Conservation (phyloP, 2,888 invertebrate species). For the Ariolimax columbianus region DNA sequence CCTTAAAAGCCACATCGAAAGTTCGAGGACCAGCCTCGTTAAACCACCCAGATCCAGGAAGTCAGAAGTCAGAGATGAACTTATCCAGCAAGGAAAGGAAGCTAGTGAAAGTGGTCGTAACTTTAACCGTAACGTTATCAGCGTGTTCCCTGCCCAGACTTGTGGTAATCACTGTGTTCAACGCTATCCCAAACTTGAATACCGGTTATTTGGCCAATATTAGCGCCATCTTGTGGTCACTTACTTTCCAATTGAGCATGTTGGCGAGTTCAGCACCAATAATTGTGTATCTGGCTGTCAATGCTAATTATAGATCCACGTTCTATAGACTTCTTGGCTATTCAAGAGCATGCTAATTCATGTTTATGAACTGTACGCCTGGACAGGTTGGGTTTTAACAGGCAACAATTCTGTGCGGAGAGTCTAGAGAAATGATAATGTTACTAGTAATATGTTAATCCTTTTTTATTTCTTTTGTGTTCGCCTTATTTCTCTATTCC, state of each 20-base stretch:
- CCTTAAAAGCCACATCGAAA: not conserved
- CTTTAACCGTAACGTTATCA: not conserved
- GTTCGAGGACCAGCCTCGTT: not conserved
- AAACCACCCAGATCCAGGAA: too few species aligned
- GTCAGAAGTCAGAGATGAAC: too few species aligned
- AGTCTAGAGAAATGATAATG: too few species aligned
- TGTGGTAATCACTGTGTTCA: conserved; percentile 3
- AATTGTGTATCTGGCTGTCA: not conserved
- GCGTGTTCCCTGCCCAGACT: not conserved
- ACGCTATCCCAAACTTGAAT: not conserved
- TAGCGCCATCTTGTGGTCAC: not conserved
- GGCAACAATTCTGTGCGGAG: too few species aligned
- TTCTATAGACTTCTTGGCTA: too few species aligned
- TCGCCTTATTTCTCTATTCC: too few species aligned
- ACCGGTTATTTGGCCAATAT: not conserved
- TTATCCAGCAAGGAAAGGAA: not conserved
- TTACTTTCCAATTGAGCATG: not conserved
- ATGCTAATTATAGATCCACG: not conserved
- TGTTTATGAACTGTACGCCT: too few species aligned
- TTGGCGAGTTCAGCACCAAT: too few species aligned
- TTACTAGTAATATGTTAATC: too few species aligned
- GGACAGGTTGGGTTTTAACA: too few species aligned
- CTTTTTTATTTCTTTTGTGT: too few species aligned
- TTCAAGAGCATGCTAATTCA: too few species aligned
- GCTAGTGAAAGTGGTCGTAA: not conserved